These are phyloP conservation scores for Laothoe populi DNA, from an alignment of 2,888 invertebrate species.

Conservation along the genomic window DNA sequence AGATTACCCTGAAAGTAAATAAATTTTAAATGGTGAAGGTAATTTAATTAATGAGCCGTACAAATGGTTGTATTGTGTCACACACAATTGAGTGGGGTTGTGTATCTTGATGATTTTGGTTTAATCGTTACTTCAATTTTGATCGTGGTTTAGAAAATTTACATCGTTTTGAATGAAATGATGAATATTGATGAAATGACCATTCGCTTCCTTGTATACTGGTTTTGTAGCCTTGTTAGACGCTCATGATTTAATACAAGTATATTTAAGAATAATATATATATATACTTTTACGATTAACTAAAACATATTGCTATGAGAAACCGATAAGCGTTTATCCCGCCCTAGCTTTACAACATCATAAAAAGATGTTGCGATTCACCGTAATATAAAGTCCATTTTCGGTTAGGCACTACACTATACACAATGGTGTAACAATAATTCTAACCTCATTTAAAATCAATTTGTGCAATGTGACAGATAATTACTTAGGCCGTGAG, in stretches of 20 bases:
- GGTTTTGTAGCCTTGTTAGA: no score
- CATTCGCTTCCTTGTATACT: no score
- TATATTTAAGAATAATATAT: no score
- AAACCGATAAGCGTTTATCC: no score
- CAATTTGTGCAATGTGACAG: constrained; percentile 21
- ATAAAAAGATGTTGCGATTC: background rate
- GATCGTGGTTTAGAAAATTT: no score
- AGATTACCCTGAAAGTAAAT: background rate
- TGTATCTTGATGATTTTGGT: no score
- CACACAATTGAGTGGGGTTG: background rate
- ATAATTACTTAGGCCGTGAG: constrained; percentile 35
- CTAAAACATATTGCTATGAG: no score
- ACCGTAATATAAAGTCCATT: background rate
- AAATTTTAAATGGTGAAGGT: background rate
- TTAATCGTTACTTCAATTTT: no score
- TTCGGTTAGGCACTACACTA: background rate
- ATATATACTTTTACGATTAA: no score
- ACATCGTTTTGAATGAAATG: no score
- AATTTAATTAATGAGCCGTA: background rate
- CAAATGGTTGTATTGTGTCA: background rate
- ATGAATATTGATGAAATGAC: no score
- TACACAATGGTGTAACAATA: constrained; percentile 17
- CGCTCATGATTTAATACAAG: no score
- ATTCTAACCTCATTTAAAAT: constrained; percentile 19
- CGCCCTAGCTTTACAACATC: background rate